Evolutionary conservation across 37 sponge, comb jelly and placozoan genomes (phyloP).

Genomic region (Ianthella basta): DNA sequence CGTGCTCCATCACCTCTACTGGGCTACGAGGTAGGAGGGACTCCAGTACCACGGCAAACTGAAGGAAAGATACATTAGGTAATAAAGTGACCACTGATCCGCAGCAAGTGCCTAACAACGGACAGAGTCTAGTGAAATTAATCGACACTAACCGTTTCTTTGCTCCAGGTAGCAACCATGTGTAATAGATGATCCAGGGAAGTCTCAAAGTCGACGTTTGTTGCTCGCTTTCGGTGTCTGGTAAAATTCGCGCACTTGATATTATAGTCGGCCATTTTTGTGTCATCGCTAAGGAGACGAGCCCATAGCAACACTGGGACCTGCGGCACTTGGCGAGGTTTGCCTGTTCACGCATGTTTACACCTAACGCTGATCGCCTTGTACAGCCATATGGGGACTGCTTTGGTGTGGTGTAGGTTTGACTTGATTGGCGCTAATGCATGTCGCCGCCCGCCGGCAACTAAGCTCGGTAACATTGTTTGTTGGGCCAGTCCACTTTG

Average conservation of each 20-base stretch:
- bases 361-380: no score
- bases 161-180: conserved; percentile 51
- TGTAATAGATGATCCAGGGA: conserved; percentile 50
- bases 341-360: no score
- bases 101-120: neutral
- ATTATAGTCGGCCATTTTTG: no score
- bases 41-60: conserved; percentile 52
- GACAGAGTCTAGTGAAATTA: neutral
- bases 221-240: conserved; percentile 47
- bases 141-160: conserved; percentile 39
- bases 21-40: conserved; percentile 47
- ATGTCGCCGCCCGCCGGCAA: no score
- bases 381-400: no score
- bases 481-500: no score
- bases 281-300: no score
- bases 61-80: neutral
- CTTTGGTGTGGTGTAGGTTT: no score
- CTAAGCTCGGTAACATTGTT: no score
- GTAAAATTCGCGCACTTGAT: conserved; percentile 27
- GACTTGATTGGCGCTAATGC: no score
- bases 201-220: conserved; percentile 48
- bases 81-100: neutral
- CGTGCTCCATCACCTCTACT: conserved; percentile 53
- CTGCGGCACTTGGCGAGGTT: no score
- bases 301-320: no score